A percentile compares a stretch with the other conserved stretches of the same genome.
phyloP scores from a whole-genome alignment of 2,113 vertebrate species.

The Rhinoderma darwinii region DNA sequence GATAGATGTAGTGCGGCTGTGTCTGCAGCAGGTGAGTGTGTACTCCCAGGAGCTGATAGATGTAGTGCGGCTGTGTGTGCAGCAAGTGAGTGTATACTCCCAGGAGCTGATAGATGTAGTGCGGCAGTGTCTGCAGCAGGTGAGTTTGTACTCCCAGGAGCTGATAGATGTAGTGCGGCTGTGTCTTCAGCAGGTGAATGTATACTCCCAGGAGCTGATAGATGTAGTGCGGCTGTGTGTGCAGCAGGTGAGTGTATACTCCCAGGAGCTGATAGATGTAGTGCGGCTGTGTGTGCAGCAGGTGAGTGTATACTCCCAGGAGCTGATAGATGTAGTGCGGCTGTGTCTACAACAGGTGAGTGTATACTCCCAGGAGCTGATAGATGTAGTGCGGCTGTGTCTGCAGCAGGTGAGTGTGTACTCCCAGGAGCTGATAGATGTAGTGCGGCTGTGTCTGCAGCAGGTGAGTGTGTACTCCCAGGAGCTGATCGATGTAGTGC shows the following conservation, averaged over 20 bases:
- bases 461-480: neutral
- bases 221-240: neutral
- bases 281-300: neutral
- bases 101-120: slow-evolving; percentile 87
- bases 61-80: slow-evolving; percentile 88
- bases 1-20: slow-evolving; percentile 89
- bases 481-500: neutral
- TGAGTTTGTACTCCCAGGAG: slow-evolving; percentile 65
- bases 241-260: neutral
- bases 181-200: neutral
- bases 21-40: slow-evolving; percentile 87
- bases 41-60: slow-evolving; percentile 84
- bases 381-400: neutral
- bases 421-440: neutral
- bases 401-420: slow-evolving; percentile 7
- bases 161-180: neutral
- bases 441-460: neutral
- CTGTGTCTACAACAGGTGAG: neutral
- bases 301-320: neutral
- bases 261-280: neutral
- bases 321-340: no score
- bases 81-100: slow-evolving; percentile 86
- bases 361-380: neutral
- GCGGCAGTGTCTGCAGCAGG: slow-evolving; percentile 90
- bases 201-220: neutral